These are phyloP conservation scores for Lamellibrachia luymesi DNA, from an alignment of 1,140 invertebrate genomes.

Conservation along the genomic window DNA sequence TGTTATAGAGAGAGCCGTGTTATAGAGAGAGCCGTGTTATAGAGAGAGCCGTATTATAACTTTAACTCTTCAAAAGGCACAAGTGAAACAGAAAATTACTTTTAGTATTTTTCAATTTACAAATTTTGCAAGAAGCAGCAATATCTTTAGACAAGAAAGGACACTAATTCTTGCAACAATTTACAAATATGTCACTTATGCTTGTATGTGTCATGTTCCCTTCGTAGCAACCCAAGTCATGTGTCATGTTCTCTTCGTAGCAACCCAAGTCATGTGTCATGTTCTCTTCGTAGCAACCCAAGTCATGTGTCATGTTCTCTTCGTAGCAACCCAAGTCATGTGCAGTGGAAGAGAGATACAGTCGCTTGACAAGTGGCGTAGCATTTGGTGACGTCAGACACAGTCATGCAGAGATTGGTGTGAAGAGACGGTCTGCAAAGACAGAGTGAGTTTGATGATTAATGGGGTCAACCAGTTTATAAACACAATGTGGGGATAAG, in stretches of 20 bases:
- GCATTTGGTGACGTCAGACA: slow-evolving; percentile 80
- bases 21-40: too few species aligned
- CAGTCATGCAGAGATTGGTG: slow-evolving; percentile 66
- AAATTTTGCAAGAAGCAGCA: background rate
- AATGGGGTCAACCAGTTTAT: background rate
- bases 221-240: slow-evolving; percentile 27
- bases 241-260: slow-evolving; percentile 21
- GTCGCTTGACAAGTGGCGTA: slow-evolving; percentile 74
- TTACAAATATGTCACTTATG: background rate
- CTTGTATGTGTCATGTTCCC: background rate
- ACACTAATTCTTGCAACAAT: background rate
- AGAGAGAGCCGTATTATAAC: too few species aligned
- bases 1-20: too few species aligned
- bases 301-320: background rate
- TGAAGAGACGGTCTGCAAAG: slow-evolving; percentile 24
- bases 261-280: background rate
- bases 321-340: slow-evolving; percentile 30
- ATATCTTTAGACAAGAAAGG: background rate
- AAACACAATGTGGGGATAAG: background rate
- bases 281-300: background rate
- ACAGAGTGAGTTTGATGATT: slow-evolving; percentile 31
- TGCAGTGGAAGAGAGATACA: slow-evolving; percentile 69
- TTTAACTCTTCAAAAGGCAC: too few species aligned
- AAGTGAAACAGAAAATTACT: too few species aligned
- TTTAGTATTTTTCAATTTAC: background rate